These are phyloP conservation scores for Globodera ellingtonae DNA, from an alignment of 1,140 invertebrate species.

Conservation along the genomic window DNA sequence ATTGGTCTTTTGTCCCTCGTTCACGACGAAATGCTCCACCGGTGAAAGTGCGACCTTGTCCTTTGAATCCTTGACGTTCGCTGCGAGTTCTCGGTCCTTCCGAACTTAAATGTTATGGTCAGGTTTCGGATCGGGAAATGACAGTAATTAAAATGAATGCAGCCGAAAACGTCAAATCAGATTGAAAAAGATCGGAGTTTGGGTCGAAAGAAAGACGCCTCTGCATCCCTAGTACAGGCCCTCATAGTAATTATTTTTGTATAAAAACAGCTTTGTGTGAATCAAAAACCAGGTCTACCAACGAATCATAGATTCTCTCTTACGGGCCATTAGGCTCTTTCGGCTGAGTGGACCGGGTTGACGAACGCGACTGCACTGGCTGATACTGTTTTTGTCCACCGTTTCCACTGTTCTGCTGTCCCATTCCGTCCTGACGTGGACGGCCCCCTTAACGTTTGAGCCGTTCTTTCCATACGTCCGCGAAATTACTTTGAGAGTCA, in stretches of 20 bases:
- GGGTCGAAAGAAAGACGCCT: no score
- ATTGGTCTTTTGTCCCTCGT: not conserved
- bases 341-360: no score
- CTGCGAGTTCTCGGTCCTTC: not conserved
- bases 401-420: not conserved
- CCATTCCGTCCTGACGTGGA: not conserved
- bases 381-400: not conserved
- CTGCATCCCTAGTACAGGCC: no score
- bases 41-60: not conserved
- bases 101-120: constrained; percentile 8
- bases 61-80: constrained; percentile 1
- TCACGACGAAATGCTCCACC: constrained; percentile 4
- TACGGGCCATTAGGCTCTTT: no score
- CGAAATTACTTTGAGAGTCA: not conserved
- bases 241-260: no score
- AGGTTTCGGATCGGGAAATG: not conserved
- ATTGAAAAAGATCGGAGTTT: not conserved
- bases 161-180: not conserved
- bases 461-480: not conserved
- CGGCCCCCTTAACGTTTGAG: not conserved
- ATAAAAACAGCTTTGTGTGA: no score
- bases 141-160: not conserved
- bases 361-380: not conserved
- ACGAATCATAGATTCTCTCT: no score
- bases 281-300: no score